These are phyloP conservation scores for Drosophila kohkoa DNA, from an alignment of 1,140 invertebrate genomes.

Conservation along the genomic window DNA sequence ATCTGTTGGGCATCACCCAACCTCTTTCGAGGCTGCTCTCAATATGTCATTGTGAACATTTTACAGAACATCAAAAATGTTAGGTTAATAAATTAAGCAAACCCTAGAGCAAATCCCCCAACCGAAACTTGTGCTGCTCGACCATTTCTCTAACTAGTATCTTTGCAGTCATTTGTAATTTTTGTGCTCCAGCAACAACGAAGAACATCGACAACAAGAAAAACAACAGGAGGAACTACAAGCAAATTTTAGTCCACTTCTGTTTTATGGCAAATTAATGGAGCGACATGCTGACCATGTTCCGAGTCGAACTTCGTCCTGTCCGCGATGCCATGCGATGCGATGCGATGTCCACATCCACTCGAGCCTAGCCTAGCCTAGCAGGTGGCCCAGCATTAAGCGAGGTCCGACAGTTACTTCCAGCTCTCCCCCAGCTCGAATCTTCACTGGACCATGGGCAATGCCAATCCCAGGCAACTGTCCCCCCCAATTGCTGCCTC, in stretches of 20 bases:
- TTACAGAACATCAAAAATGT: slow-evolving; percentile 76
- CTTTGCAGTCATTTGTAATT: slow-evolving; percentile 72
- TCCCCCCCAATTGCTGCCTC: no score
- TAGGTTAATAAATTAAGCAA: slow-evolving; percentile 68
- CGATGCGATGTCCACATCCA: slow-evolving; percentile 28
- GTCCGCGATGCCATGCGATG: slow-evolving; percentile 22
- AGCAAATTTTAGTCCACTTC: slow-evolving; percentile 83
- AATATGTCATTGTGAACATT: slow-evolving; percentile 75
- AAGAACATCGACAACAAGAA: slow-evolving; percentile 7
- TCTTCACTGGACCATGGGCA: slow-evolving; percentile 39
- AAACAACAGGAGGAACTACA: slow-evolving; percentile 44
- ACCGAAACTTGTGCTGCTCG: not conserved
- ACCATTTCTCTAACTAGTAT: slow-evolving; percentile 26
- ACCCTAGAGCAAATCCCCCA: slow-evolving; percentile 12
- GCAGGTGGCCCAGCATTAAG: slow-evolving; percentile 65
- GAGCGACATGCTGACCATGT: slow-evolving; percentile 79
- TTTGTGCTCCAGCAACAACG: slow-evolving; percentile 57
- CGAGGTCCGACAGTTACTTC: slow-evolving; percentile 29
- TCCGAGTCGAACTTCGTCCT: slow-evolving; percentile 54
- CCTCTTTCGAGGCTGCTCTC: slow-evolving; percentile 29
- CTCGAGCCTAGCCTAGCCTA: slow-evolving; percentile 58
- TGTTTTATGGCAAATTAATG: slow-evolving; percentile 84
- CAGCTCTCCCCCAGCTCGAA: slow-evolving; percentile 13
- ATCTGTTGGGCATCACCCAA: not conserved
- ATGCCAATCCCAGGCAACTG: slow-evolving; percentile 6